Evolutionary conservation across 2,797 vertebrate genomes (phyloP).

Genomic region (Siniperca obscura): DNA sequence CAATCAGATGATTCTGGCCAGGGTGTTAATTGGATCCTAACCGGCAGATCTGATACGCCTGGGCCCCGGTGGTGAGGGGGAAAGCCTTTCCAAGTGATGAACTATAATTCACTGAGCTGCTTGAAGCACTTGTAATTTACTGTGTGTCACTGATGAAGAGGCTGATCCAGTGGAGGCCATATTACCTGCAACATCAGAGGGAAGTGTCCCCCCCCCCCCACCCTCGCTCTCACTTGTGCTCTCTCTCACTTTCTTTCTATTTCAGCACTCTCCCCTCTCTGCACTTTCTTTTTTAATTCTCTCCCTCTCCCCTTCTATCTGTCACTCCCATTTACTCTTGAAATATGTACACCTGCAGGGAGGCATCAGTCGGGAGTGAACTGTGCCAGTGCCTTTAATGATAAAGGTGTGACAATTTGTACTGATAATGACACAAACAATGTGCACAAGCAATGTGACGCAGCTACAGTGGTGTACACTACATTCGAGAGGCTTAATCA

Average conservation of each 20-base stretch:
- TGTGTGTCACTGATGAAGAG: slow-evolving; percentile 99
- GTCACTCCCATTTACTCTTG: slow-evolving; percentile 58
- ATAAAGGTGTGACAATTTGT: slow-evolving; percentile 64
- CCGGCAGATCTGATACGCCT: slow-evolving; percentile 99
- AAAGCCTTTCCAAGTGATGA: slow-evolving; percentile 98
- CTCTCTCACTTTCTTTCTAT: slow-evolving; percentile 65
- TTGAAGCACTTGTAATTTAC: slow-evolving; percentile 99
- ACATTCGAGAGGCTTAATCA: slow-evolving; percentile 64
- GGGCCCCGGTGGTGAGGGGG: slow-evolving; percentile 90
- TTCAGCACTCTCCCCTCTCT: slow-evolving; percentile 51
- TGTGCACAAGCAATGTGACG: slow-evolving; percentile 27
- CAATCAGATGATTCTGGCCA: slow-evolving; percentile 99
- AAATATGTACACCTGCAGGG: slow-evolving; percentile 62
- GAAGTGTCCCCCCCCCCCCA: slow-evolving; percentile 72
- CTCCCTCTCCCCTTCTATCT: slow-evolving; percentile 21
- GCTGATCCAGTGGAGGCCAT: slow-evolving; percentile 98
- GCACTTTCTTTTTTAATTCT: slow-evolving; percentile 54
- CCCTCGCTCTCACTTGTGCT: slow-evolving; percentile 38
- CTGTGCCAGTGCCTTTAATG: slow-evolving; percentile 43
- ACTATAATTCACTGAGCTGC: slow-evolving; percentile 99
- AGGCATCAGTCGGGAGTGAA: slow-evolving; percentile 48
- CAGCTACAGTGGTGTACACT: slow-evolving; percentile 9
- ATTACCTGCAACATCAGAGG: slow-evolving; percentile 96
- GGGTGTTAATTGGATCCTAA: slow-evolving; percentile 99
- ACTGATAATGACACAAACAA: slow-evolving; percentile 74